A percentile compares a stretch with the other conserved stretches of the same genome.
Evolutionary conservation across 2,888 invertebrate genomes (phyloP).

Genomic region (Erannis defoliaria): DNA sequence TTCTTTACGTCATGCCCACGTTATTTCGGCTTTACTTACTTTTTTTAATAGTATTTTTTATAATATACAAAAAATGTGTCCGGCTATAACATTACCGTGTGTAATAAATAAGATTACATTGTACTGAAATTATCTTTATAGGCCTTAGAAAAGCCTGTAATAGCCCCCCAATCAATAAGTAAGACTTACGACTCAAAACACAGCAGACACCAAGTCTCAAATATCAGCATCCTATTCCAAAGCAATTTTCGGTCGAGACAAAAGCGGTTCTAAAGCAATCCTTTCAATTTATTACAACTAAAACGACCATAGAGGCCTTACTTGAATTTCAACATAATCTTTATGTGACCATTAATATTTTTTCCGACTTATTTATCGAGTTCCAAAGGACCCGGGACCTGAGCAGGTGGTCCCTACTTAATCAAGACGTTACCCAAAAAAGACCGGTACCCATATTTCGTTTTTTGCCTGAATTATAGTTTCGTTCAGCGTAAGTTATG

Average conservation of each 20-base stretch:
- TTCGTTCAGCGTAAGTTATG: constrained; percentile 76
- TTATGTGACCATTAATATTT: constrained; percentile 80
- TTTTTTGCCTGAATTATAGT: constrained; percentile 81
- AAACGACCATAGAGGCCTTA: constrained; percentile 68
- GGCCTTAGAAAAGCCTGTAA: constrained; percentile 29
- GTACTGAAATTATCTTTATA: constrained; percentile 37
- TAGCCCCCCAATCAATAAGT: constrained; percentile 31
- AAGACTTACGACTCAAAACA: constrained; percentile 39
- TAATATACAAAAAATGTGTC: background rate
- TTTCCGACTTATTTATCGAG: constrained; percentile 78
- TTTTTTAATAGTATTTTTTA: background rate
- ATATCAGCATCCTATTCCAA: constrained; percentile 39
- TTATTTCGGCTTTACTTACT: background rate
- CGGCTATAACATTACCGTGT: constrained; percentile 1
- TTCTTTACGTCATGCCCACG: no score
- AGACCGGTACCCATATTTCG: constrained; percentile 73
- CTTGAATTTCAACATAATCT: constrained; percentile 78
- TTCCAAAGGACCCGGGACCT: constrained; percentile 68
- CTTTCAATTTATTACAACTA: constrained; percentile 67
- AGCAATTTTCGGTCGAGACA: constrained; percentile 59
- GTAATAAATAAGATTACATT: constrained; percentile 32
- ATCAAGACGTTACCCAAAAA: constrained; percentile 85
- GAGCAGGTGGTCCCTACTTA: constrained; percentile 85
- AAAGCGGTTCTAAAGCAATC: constrained; percentile 58
- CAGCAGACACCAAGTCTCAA: constrained; percentile 32